Base-by-base conservation (phyloP, 2,797 vertebrate genomes). In the Momotus momota region DNA sequence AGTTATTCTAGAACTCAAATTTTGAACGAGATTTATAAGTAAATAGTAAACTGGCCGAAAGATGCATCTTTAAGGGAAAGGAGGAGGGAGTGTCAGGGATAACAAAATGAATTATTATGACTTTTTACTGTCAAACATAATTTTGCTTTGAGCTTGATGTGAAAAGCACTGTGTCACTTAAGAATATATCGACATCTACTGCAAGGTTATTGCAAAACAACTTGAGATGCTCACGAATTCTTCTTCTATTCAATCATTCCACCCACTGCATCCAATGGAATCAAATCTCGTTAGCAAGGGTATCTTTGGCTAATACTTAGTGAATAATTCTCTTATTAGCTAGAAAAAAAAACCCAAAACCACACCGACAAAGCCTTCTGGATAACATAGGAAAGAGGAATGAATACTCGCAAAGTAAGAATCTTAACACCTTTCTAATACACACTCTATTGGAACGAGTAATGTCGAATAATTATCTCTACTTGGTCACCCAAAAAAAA, bases 401-500 rank as follows among this genome's bases (percentile, higher is more conserved):
- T 40, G 41, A 81, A 88, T 13, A 57, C 21, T 90, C 90, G 84
- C 45, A 19, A 38, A 81, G 54, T 21, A 77, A 91, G 93, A 61
- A 85, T 51, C 51, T 83, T 41, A 2, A 46, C 64, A 82, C 51
- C 74, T 90, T 93, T 82, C 70, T 90, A 40, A 38, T 2, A 25
- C 60, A n/a, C 48, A 17, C 73, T 82, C 67, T 74, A 33, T 45
- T 94, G 83, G 91, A 92, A 90, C 4, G 0, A 92, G 64, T 45
- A 15, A 54, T 8, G 21, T 17, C 49, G 61, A 90, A 67, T 67
- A 88, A 84, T 8, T 74, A 8, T 19, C 54, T 71, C 60, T 77
- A 31, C 71, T 85, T 67, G 74, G 80, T 88, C 88, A 74, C 51
- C 58, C 45, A 91, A 79, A 81, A 77, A 93, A 90, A 94, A 84